Percentiles rank a stretch among this genome's conserved stretches.
These are phyloP conservation scores for Diabrotica undecimpunctata DNA, from an alignment of 1,140 invertebrate genomes.

Conservation along the genomic window DNA sequence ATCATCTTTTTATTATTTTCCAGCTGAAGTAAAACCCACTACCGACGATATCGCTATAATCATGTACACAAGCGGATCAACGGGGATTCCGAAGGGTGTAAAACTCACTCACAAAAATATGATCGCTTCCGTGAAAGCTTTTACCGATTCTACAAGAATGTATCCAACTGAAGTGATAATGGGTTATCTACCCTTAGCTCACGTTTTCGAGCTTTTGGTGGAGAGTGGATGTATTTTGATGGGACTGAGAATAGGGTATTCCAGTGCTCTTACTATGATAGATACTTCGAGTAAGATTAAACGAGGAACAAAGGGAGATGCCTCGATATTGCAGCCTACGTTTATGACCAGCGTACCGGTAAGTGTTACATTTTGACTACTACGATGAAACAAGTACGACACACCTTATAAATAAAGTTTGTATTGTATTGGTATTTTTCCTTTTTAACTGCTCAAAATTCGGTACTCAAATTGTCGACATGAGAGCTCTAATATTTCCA, in stretches of 20 bases:
- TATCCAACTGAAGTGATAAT: slow-evolving; percentile 75
- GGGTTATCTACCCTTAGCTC: slow-evolving; percentile 93
- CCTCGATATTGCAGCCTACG: slow-evolving; percentile 85
- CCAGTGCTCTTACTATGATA: slow-evolving; percentile 89
- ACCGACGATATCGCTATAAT: slow-evolving; percentile 82
- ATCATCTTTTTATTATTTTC: slow-evolving; percentile 13
- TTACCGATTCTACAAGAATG: slow-evolving; percentile 73
- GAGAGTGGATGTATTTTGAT: slow-evolving; percentile 67
- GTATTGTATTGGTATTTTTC: too few species aligned
- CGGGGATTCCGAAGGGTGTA: slow-evolving; percentile 84
- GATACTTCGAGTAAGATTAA: slow-evolving; percentile 95
- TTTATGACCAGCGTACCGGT: slow-evolving; percentile 93
- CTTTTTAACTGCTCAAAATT: too few species aligned
- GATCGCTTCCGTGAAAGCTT: slow-evolving; percentile 80
- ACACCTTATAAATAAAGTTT: too few species aligned
- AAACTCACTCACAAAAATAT: slow-evolving; percentile 87
- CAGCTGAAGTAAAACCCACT: slow-evolving; percentile 58
- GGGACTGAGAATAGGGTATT: slow-evolving; percentile 92
- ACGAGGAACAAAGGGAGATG: slow-evolving; percentile 85
- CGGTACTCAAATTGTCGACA: too few species aligned
- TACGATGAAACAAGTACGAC: neutral
- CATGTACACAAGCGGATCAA: slow-evolving; percentile 94
- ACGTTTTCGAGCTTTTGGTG: slow-evolving; percentile 90
- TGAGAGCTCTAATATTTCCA: too few species aligned
- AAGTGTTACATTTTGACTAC: slow-evolving; percentile 38